Evolutionary conservation across 2,888 invertebrate species (phyloP), one percentile per base, ranked within the genome.

Genomic region (Drosophila bunnanda): DNA sequence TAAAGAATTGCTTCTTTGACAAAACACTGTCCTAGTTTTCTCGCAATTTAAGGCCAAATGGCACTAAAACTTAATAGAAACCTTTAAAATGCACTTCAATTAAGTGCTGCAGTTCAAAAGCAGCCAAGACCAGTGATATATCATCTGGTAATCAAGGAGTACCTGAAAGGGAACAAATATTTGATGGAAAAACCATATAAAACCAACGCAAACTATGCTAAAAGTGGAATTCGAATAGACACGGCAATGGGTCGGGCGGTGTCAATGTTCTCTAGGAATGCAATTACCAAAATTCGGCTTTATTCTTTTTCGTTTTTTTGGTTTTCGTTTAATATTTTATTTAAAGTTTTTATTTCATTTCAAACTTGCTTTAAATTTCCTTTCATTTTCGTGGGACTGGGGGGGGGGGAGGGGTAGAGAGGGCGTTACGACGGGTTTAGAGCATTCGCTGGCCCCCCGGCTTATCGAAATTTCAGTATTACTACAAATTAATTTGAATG

Each of bases 341-440:
- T 87, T 85, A 88, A 89, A 86, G 88, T 79, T 85, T 83, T 82
- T 87, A 82, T 89, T 87, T 83, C 87, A 80, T 85, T 85, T 77
- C 65, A 76, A 76, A 78, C 75, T 78, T 69, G 80, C 76, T 76
- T 78, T 80, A 80, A 78, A 74, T 76, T 56, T 80, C 71, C 60
- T 70, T 66, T 36, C 58, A 43, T 57, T 55, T 59, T 71, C 55
- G 48, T 56, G 75, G 69, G 62, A 39, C 20, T 66, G 41, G 58
- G 44, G 36, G 38, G 36, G 30, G 52, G 43, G 36, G 17, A 5
- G 12, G 30, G 10, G 30, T 32, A 17, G 30, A 32, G 30, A 48
- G 52, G 52, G 48, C 54, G 39, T 50, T 34, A 32, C 32, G 48
- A 44, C 22, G 46, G 46, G 46, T 46, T 30, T 28, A 46, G 50